Conservation (phyloP, 2,888 invertebrate genomes). For the Mantis religiosa region DNA sequence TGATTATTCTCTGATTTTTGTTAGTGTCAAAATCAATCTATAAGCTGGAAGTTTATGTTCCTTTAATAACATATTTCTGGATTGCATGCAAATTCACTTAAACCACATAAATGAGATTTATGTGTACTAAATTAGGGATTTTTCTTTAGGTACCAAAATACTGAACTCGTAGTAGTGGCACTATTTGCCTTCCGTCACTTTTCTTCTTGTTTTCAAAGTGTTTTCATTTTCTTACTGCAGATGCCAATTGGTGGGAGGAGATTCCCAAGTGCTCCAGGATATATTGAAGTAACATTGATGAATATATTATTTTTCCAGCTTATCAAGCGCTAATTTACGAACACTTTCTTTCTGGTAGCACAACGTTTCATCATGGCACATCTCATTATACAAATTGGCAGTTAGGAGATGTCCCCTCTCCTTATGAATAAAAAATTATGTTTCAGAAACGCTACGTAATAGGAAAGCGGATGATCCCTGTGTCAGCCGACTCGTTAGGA, state of each 20-base stretch:
- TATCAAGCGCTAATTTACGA: not conserved
- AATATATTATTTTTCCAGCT: not conserved
- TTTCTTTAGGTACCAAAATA: too few relatives aligned
- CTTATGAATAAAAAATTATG: not conserved
- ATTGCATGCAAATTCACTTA: too few relatives aligned
- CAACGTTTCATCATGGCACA: not conserved
- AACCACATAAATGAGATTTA: too few relatives aligned
- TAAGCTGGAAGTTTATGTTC: too few relatives aligned
- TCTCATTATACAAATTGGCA: not conserved
- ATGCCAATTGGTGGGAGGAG: not conserved
- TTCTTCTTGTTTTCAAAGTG: too few relatives aligned
- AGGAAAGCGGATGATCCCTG: not conserved
- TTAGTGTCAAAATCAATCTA: too few relatives aligned
- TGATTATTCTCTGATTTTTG: too few relatives aligned
- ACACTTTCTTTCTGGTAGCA: not conserved
- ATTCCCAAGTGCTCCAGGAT: not conserved
- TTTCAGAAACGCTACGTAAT: not conserved
- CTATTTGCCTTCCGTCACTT: too few relatives aligned
- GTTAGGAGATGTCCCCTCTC: not conserved
- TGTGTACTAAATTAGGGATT: too few relatives aligned
- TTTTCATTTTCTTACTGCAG: not conserved
- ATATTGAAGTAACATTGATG: not conserved
- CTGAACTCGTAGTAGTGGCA: too few relatives aligned
- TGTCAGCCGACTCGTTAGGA: too few relatives aligned
- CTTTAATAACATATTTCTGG: too few relatives aligned